Conservation (phyloP, 2,113 vertebrate genomes). For the Verasper variegatus region DNA sequence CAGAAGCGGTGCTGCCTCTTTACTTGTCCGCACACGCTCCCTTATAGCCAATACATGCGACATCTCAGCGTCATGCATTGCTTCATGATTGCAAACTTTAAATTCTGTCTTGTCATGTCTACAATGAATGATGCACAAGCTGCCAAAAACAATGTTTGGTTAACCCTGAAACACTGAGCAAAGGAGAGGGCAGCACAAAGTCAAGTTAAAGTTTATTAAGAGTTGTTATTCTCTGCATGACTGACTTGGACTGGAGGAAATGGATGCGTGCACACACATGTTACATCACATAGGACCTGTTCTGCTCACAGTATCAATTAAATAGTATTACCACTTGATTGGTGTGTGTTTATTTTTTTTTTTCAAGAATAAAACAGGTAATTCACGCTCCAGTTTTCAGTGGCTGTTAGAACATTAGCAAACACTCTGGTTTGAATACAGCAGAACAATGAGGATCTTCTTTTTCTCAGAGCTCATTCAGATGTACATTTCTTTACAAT, state of each 20-base stretch:
- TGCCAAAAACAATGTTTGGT: slow-evolving; percentile 9
- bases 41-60: not conserved
- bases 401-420: not conserved
- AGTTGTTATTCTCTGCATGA: slow-evolving; percentile 23
- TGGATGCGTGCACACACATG: not conserved
- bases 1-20: not conserved
- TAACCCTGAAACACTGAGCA: slow-evolving; percentile 16
- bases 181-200: slow-evolving; percentile 38
- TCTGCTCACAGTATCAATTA: slow-evolving; percentile 13
- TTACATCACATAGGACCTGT: not conserved
- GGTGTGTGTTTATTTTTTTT: too few relatives aligned
- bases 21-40: not conserved
- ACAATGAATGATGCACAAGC: not conserved
- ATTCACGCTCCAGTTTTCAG: not conserved
- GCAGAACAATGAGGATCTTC: slow-evolving; percentile 4
- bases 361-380: not conserved
- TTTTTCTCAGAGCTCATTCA: not conserved
- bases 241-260: not conserved
- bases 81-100: not conserved
- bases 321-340: not conserved
- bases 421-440: not conserved
- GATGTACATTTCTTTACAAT: slow-evolving; percentile 30
- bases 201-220: slow-evolving; percentile 69
- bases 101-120: not conserved
- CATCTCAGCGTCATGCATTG: not conserved